phyloP scores from a whole-genome alignment of 2,113 vertebrate genomes.

The Lamprotornis superbus region DNA sequence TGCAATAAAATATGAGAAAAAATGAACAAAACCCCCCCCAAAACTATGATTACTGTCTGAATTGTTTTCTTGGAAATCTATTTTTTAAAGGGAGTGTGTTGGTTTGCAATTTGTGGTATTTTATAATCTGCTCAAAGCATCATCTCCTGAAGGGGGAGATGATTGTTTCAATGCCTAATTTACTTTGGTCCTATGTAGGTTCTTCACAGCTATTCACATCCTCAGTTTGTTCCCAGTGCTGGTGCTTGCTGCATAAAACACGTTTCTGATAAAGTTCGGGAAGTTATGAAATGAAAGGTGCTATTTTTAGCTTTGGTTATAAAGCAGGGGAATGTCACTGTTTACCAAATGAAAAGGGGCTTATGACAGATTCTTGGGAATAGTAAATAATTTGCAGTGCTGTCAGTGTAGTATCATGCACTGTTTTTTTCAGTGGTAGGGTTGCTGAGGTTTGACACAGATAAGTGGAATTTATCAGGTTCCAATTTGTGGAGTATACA shows the following conservation, averaged over 20 bases:
- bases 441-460: not conserved
- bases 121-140: not conserved
- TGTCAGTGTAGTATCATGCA: not conserved
- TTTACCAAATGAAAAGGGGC: not conserved
- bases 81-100: not conserved
- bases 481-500: not conserved
- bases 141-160: not conserved
- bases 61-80: not conserved
- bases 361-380: not conserved
- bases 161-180: not conserved
- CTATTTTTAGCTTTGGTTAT: not conserved
- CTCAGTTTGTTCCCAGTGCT: not conserved
- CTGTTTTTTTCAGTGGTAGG: not conserved
- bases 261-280: not conserved
- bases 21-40: fast-evolving
- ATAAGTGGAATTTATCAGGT: not conserved
- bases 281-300: not conserved
- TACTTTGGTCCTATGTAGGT: not conserved
- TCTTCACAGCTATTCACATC: not conserved
- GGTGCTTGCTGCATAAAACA: not conserved
- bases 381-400: not conserved
- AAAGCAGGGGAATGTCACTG: not conserved
- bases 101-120: not conserved
- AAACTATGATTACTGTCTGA: not conserved
- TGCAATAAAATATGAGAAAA: not conserved